Base-by-base conservation (phyloP, 1,140 invertebrate genomes). In the Drosophila simulans region DNA sequence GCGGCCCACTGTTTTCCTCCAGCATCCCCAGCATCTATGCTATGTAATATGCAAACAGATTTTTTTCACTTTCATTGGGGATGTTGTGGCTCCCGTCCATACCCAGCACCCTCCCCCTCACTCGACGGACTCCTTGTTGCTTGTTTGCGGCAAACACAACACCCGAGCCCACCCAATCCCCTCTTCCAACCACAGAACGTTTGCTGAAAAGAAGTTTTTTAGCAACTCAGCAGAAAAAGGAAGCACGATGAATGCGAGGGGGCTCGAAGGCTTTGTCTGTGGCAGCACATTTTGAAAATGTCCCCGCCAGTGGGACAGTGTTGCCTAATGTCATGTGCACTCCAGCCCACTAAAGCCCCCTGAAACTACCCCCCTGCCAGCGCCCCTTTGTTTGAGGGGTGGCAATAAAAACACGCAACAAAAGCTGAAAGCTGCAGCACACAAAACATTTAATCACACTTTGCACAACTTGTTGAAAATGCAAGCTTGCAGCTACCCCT, bases 131-230 rank as follows among this genome's bases (percentile, higher is more conserved):
- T 35, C 31, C 59, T 52, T 68, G 71, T 76, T 80, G 77, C 79
- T 82, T 84, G 77, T 80, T 80, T 84, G 83, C 57, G 57, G 83
- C 82, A 85, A 80, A 85, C 76, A 84, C 76, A 79, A 51, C 81
- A 73, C 76, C 51, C 60, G 46, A 31, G 13, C 12, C 20, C 22
- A 46, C 11, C 7, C 11, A n/a, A 5, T 17, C 7, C 45, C 31
- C 20, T 2, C 46, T 22, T 64, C 69, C 52, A 74, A 71, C 83
- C 77, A 59, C 81, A 77, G 55, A 80, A 62, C 82, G 68, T 85
- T 85, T 86, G 82, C 84, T 85, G 79, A 79, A 88, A 86, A 83
- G 83, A 86, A 86, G 83, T 86, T 86, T 86, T 85, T 86, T 88
- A 86, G 83, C 83, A 86, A 86, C 83, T 86, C 83, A 88, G 83